Conservation (phyloP, 1,140 invertebrate species). For the Anastrepha obliqua region DNA sequence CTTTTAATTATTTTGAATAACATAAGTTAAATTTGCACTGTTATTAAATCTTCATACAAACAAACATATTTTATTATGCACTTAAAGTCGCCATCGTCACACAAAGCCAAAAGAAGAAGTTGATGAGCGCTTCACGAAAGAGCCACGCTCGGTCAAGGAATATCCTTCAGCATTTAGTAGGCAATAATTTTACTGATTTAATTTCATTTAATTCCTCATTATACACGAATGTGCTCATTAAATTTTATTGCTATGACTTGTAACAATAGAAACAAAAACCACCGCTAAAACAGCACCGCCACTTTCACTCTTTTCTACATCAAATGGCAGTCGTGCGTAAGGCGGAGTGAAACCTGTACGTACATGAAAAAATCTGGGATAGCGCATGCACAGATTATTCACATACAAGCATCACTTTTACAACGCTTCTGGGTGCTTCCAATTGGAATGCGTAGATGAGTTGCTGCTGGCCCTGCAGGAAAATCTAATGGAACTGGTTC, state of each 20-base stretch:
- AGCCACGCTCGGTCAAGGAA: no score
- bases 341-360: not conserved
- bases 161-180: not conserved
- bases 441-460: not conserved
- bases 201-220: not conserved
- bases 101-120: no score
- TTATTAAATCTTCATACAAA: no score
- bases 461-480: not conserved
- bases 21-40: no score
- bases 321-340: not conserved
- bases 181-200: not conserved
- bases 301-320: not conserved
- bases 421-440: not conserved
- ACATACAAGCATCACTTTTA: not conserved
- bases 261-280: not conserved
- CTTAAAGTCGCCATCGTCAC: no score
- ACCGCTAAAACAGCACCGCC: not conserved
- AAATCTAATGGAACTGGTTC: no score
- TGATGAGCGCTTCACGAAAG: no score
- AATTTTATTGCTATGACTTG: not conserved
- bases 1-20: no score
- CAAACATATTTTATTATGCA: no score
- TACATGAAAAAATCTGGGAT: not conserved
- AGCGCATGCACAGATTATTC: not conserved
- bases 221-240: not conserved